Conservation (phyloP, 1,140 invertebrate genomes). For the Drosophila azteca region DNA sequence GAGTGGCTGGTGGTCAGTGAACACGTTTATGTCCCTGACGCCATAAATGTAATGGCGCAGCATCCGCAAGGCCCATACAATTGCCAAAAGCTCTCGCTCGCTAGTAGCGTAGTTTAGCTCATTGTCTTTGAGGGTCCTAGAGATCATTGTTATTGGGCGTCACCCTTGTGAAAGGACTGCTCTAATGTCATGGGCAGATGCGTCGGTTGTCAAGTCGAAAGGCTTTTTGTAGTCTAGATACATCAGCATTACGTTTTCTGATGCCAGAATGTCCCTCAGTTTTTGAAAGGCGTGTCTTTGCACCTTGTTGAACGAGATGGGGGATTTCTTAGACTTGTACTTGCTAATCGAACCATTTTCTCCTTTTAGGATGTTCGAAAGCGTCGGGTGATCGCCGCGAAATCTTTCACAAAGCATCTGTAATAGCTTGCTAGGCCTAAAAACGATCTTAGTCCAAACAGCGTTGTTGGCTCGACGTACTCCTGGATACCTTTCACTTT, state of each 20-base stretch:
- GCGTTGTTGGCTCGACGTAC: too few relatives aligned
- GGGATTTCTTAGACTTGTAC: background rate
- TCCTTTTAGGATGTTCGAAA: slow-evolving; percentile 1
- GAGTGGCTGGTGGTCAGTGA: too few relatives aligned
- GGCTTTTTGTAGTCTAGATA: background rate
- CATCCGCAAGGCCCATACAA: background rate
- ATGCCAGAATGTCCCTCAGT: background rate
- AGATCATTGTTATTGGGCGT: background rate
- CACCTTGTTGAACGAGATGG: background rate
- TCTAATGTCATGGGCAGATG: background rate
- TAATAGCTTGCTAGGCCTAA: too few relatives aligned
- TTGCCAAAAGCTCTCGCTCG: background rate
- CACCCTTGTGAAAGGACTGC: background rate
- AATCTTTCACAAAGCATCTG: too few relatives aligned
- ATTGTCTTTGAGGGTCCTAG: background rate
- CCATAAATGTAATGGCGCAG: too few relatives aligned
- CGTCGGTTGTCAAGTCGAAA: background rate
- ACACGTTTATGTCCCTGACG: too few relatives aligned
- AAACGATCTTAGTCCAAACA: too few relatives aligned
- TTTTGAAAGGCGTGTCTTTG: too few relatives aligned
- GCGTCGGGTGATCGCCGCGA: background rate
- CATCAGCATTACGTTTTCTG: background rate
- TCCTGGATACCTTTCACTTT: too few relatives aligned
- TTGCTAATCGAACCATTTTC: background rate
- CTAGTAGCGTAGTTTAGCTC: background rate